Base-by-base conservation (phyloP, 2,113 vertebrate species). In the Drymodes brunneopygia region DNA sequence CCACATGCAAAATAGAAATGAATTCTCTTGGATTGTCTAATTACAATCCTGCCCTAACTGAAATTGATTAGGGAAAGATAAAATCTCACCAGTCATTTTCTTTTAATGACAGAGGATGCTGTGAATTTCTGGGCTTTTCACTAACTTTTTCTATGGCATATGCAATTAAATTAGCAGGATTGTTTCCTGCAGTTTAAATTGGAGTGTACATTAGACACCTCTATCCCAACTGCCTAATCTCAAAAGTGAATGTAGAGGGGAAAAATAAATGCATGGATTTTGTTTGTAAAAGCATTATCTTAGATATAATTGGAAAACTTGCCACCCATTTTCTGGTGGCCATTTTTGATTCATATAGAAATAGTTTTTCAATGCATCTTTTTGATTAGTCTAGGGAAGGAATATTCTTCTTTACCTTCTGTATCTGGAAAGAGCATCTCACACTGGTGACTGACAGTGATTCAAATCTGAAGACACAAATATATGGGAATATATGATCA, bases 1-100 rank as follows among this genome's bases (percentile, higher is more conserved):
- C 86, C 79, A 69, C 89, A 95, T 62, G 79, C 64, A 95, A 95
- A 96, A 78, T 54, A 90, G 79, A 78, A 96, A 96, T 94, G 64
- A 93, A 87, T 97, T 96, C 74, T 93, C 85, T 66, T 78, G 86
- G 38, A 69, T 85, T 95, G 95, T 86, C 65, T 90, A 89, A 95
- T 95, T 85, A 84, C 86, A 96, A 93, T 91, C 64, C 88, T 93
- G 29, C 12, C 71, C 44, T 86, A 93, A 89, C 81, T 92, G 87
- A 97, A 96, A 94, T 73, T 60, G 95, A 71, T 91, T 91, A 92
- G 33, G 31, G 40, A 73, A 86, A 81, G 44, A 89, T 71, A 94
- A 74, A 89, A 92, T 81, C 60, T 85, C 48, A 64, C 18, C 23
- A 81, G 64, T 66, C 15, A 60, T 73, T 84, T 95, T 86, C 73